Percentiles rank a stretch among this genome's conserved stretches.
Conservation (phyloP, 2,113 vertebrate genomes). For the Dipodomys ordii region DNA sequence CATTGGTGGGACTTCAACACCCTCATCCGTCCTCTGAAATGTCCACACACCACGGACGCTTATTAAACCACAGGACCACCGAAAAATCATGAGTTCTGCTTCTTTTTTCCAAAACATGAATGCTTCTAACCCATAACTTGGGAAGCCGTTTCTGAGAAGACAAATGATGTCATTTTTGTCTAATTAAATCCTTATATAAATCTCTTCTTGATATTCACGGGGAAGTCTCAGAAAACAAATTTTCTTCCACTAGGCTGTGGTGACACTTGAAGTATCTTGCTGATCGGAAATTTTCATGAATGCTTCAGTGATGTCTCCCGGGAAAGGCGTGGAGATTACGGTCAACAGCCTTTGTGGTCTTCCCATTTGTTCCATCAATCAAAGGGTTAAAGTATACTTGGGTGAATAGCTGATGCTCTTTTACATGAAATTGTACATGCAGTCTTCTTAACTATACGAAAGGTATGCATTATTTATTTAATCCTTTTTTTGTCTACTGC, state of each 20-base stretch:
- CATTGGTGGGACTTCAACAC: fast-evolving
- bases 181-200: background rate
- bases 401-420: background rate
- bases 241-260: background rate
- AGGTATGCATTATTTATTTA: background rate
- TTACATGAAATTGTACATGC: background rate
- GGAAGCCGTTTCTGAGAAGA: conserved; percentile 1
- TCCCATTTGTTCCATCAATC: background rate
- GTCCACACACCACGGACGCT: background rate
- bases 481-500: background rate
- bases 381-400: background rate
- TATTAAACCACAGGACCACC: background rate
- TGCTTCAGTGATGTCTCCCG: background rate
- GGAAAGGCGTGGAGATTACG: fast-evolving
- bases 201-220: background rate
- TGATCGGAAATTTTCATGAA: background rate
- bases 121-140: background rate
- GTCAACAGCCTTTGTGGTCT: fast-evolving
- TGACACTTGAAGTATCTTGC: background rate
- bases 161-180: background rate
- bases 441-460: background rate
- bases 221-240: background rate
- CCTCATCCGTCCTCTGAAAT: too few species aligned
- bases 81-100: too few species aligned
- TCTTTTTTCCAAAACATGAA: background rate